Percentiles rank a stretch among this genome's conserved stretches.
These are phyloP conservation scores for Biston betularia DNA, from an alignment of 2,888 invertebrate genomes.

Conservation along the genomic window DNA sequence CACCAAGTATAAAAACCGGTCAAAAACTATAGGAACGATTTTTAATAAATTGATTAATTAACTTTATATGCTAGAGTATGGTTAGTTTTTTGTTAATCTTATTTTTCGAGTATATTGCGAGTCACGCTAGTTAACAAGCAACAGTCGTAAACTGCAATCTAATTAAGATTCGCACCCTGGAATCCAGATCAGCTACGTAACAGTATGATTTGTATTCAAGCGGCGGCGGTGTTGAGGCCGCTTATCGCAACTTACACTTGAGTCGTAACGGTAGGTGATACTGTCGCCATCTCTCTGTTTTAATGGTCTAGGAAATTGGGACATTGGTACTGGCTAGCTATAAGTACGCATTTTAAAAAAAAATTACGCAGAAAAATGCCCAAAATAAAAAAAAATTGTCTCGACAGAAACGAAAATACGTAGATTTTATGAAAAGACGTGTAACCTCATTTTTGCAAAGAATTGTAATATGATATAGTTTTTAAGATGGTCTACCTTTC, in stretches of 20 bases:
- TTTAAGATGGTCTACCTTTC: too few relatives aligned
- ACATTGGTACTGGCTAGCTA: not conserved
- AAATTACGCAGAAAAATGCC: not conserved
- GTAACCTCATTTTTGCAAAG: too few relatives aligned
- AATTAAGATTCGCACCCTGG: conserved; percentile 23
- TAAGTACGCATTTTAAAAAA: not conserved
- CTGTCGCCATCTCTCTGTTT: conserved; percentile 13
- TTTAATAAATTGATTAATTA: too few relatives aligned
- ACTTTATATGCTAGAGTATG: too few relatives aligned
- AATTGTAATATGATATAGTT: too few relatives aligned
- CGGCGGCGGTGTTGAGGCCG: conserved; percentile 28
- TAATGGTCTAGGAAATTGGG: conserved; percentile 7
- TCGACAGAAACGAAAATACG: too few relatives aligned
- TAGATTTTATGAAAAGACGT: too few relatives aligned
- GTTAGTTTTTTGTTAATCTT: too few relatives aligned
- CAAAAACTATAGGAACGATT: too few relatives aligned
- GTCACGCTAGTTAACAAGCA: not conserved
- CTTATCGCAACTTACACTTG: conserved; percentile 41
- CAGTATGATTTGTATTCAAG: conserved; percentile 40
- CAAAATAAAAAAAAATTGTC: too few relatives aligned
- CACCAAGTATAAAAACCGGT: too few relatives aligned
- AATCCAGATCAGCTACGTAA: conserved; percentile 37
- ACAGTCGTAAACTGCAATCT: conserved; percentile 10
- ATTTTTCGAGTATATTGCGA: too few relatives aligned
- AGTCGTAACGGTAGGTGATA: conserved; percentile 30